These are phyloP conservation scores for Theretra japonica DNA, from an alignment of 2,888 invertebrate genomes.

Conservation along the genomic window DNA sequence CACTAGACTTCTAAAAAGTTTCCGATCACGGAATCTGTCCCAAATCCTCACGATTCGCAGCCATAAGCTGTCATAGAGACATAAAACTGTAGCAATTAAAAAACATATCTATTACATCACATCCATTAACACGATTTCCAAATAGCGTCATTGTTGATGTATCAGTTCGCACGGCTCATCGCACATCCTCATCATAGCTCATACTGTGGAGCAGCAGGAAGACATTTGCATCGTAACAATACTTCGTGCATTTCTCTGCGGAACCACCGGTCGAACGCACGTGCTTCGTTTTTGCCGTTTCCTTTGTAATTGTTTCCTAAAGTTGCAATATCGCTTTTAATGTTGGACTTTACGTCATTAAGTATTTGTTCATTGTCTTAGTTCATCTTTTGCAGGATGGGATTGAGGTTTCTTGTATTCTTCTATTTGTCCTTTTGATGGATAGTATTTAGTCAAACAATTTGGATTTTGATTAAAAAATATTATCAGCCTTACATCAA, in stretches of 20 bases:
- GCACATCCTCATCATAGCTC: not conserved
- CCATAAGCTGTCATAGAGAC: no score
- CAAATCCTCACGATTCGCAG: no score
- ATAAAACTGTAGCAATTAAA: not conserved
- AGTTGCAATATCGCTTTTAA: not conserved
- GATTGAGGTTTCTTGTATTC: no score
- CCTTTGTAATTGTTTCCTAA: conserved; percentile 7
- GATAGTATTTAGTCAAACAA: no score
- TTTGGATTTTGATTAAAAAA: no score
- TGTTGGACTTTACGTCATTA: not conserved
- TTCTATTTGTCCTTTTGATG: no score
- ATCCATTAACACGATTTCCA: not conserved
- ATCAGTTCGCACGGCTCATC: conserved; percentile 20
- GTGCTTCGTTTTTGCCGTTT: not conserved
- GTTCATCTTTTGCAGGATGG: not conserved
- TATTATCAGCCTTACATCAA: no score
- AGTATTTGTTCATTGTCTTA: not conserved
- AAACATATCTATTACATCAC: not conserved
- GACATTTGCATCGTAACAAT: conserved; percentile 20
- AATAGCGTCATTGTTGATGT: not conserved
- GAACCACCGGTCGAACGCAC: conserved; percentile 7
- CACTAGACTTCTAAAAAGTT: no score
- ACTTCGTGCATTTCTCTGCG: conserved; percentile 10
- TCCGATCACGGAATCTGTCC: no score
- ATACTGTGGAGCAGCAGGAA: conserved; percentile 8